phyloP scores from a whole-genome alignment of 2,113 vertebrate species.

The Phylloscopus trochiloides region DNA sequence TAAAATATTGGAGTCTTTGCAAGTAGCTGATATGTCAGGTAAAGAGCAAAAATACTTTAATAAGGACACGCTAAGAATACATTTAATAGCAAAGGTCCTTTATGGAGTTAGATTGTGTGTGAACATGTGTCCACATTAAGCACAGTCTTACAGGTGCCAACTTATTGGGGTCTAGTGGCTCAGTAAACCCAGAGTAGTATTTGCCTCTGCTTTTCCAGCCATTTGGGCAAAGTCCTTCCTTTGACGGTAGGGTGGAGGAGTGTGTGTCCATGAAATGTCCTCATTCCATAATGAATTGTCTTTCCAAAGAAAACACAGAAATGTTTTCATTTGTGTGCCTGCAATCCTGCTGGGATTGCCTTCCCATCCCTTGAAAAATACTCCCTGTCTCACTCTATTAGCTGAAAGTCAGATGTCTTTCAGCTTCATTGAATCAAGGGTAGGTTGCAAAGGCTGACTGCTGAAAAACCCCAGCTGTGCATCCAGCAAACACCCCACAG shows the following conservation, averaged over 20 bases:
- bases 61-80: background rate
- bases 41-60: background rate
- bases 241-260: background rate
- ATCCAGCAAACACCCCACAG: background rate
- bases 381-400: background rate
- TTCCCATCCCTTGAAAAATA: background rate
- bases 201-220: background rate
- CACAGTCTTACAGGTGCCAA: background rate
- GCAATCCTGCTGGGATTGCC: background rate
- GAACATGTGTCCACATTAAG: background rate
- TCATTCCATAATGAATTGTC: accelerated
- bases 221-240: background rate
- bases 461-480: background rate
- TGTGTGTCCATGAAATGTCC: background rate
- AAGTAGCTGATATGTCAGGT: background rate
- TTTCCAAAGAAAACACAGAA: background rate
- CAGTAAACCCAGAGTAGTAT: background rate
- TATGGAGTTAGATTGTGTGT: background rate
- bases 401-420: background rate
- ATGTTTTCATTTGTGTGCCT: background rate
- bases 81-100: background rate
- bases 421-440: background rate
- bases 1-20: background rate
- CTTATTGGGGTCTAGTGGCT: background rate
- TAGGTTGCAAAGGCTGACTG: background rate